phyloP scores from a whole-genome alignment of 2,113 vertebrate species.

The Hippocampus guttulatus region DNA sequence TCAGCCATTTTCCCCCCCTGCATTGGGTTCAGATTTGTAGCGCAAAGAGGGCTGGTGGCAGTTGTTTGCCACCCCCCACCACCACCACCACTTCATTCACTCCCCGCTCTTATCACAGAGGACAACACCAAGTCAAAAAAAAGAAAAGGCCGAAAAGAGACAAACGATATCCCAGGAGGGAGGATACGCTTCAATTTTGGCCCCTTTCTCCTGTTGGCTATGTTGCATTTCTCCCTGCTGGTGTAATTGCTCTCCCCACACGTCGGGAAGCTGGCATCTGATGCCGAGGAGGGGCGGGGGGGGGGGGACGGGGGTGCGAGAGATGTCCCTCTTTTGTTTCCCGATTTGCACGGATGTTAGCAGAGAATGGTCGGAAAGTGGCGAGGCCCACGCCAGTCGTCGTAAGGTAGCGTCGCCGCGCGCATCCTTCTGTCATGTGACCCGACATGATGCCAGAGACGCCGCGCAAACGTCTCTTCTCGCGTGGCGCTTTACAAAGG shows the following conservation, averaged over 20 bases:
- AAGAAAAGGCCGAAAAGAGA: conserved; percentile 59
- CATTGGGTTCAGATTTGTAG: conserved; percentile 24
- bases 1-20: conserved; percentile 44
- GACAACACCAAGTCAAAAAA: conserved; percentile 68
- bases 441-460: background rate
- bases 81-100: conserved; percentile 19
- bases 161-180: conserved; percentile 64
- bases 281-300: conserved; percentile 37
- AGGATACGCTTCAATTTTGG: conserved; percentile 76
- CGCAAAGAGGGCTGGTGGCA: conserved; percentile 22
- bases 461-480: background rate
- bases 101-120: conserved; percentile 54
- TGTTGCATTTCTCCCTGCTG: conserved; percentile 65
- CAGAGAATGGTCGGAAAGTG: conserved; percentile 58
- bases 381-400: conserved; percentile 48
- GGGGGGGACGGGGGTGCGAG: conserved; percentile 28
- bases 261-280: conserved; percentile 63
- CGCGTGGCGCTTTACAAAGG: background rate
- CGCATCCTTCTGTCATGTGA: conserved; percentile 12
- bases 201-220: conserved; percentile 54
- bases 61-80: conserved; percentile 30
- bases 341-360: conserved; percentile 71
- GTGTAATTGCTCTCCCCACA: conserved; percentile 69
- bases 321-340: conserved; percentile 64
- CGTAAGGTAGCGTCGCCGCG: conserved; percentile 36